phyloP scores from a whole-genome alignment of 2,113 vertebrate species.

The Poicephalus meyeri region DNA sequence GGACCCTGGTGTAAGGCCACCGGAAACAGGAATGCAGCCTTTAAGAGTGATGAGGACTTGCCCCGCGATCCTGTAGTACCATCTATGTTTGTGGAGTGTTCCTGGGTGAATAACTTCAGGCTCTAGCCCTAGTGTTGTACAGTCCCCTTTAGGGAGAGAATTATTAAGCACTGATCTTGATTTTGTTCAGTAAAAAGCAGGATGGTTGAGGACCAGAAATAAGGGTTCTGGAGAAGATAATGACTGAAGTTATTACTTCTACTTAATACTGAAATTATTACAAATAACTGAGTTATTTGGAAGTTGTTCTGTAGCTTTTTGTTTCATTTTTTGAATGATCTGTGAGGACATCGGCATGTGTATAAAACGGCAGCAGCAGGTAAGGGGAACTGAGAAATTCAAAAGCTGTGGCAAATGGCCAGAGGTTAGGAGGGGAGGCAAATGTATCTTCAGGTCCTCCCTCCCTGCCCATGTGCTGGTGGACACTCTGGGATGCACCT shows the following conservation, averaged over 20 bases:
- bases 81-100: accelerated
- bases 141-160: not conserved
- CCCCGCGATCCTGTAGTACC: accelerated
- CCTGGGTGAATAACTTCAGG: not conserved
- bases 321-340: not conserved
- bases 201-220: not conserved
- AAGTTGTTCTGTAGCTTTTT: not conserved
- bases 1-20: not conserved
- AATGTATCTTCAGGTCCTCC: not conserved
- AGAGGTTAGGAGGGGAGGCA: not conserved
- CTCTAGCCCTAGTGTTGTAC: not conserved
- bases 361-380: not conserved
- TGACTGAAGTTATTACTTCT: not conserved
- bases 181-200: not conserved
- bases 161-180: not conserved
- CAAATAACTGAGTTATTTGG: not conserved
- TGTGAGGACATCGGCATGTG: accelerated
- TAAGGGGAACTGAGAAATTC: not conserved
- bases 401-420: not conserved
- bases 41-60: not conserved
- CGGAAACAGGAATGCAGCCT: not conserved
- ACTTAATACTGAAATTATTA: not conserved
- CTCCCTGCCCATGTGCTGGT: not conserved
- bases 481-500: not conserved
- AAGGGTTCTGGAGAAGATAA: not conserved